Base-by-base conservation (phyloP, 1,140 invertebrate genomes). In the Andricus grossulariae region DNA sequence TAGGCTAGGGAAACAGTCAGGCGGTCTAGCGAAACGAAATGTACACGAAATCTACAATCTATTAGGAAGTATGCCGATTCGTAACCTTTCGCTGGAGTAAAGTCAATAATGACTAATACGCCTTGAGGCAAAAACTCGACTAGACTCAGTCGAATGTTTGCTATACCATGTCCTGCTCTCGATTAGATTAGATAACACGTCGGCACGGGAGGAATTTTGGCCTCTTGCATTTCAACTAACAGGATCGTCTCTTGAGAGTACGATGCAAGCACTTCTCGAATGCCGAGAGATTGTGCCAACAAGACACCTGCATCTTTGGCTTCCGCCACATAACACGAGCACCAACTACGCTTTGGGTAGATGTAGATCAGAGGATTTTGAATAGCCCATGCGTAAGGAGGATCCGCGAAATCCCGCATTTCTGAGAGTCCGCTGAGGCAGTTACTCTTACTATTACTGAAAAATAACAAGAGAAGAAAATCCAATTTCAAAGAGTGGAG, bases 31-130 rank as follows among this genome's bases (percentile, higher is more conserved):
- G 25, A 66, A 66, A 39, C 60, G 25, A 39, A 66, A 45, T 32
- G 25, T 8, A 32, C 60, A 39, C 15, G 60, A 16, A 66, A 66
- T 66, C 60, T 66, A 39, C 60, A 66, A 66, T 66, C 60, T 66
- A 39, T 66, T 66, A n/a, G 39, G 25, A 66, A 66, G 60, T 66
- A 16, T 66, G 60, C 32, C 60, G 25, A 66, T 66, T 45, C 60
- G 60, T 66, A 39, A 25, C 60, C 60, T 66, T 66, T 66, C 60
- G 60, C 25, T 66, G 32, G 16, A 66, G 60, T 66, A 66, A 66
- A 66, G 25, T 39, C 32, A 66, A 32, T n/a, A 32, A 32, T 66
- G 60, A 66, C 60, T 66, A 66, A 66, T 39, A 15, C 32, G 32
- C 60, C 60, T 66, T 32, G 2, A 25, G n/a, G 60, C 25, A 25